phyloP scores from a whole-genome alignment of 2,888 invertebrate genomes.

The Brachypterus glaber region DNA sequence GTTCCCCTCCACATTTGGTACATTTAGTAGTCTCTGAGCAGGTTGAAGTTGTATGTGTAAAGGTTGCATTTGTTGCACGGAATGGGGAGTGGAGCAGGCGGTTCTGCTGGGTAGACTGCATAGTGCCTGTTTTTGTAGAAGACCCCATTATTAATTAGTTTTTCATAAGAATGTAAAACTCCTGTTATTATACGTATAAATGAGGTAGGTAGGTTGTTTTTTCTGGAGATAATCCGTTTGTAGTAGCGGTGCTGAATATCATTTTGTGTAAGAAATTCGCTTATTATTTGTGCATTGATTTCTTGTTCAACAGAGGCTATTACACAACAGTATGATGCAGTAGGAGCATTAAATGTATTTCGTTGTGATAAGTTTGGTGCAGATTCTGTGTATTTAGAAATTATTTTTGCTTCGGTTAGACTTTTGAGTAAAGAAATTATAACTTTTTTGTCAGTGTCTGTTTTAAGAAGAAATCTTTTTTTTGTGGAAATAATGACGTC shows the following conservation, averaged over 20 bases:
- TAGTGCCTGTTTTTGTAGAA: constrained; percentile 7
- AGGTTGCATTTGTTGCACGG: constrained; percentile 8
- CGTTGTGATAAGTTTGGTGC: not conserved
- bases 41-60: constrained; percentile 8
- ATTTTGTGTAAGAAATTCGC: constrained; percentile 4
- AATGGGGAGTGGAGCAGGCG: constrained; percentile 6
- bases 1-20: constrained; percentile 7
- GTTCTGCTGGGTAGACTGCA: constrained; percentile 3
- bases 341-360: not conserved
- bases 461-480: constrained; percentile 1
- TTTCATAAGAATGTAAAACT: constrained; percentile 6
- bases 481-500: constrained; percentile 5
- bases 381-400: constrained; percentile 3
- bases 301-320: constrained; percentile 6
- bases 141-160: constrained; percentile 9
- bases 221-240: constrained; percentile 6
- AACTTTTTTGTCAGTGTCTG: no score
- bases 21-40: constrained; percentile 2
- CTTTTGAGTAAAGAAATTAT: not conserved
- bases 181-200: constrained; percentile 10
- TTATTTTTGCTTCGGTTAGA: not conserved
- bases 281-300: constrained; percentile 1
- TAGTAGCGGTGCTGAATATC: constrained; percentile 7
- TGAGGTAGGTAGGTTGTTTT: not conserved
- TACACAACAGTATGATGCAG: constrained; percentile 1